Base-by-base conservation (phyloP, 2,797 vertebrate species). In the Xenopus petersii region DNA sequence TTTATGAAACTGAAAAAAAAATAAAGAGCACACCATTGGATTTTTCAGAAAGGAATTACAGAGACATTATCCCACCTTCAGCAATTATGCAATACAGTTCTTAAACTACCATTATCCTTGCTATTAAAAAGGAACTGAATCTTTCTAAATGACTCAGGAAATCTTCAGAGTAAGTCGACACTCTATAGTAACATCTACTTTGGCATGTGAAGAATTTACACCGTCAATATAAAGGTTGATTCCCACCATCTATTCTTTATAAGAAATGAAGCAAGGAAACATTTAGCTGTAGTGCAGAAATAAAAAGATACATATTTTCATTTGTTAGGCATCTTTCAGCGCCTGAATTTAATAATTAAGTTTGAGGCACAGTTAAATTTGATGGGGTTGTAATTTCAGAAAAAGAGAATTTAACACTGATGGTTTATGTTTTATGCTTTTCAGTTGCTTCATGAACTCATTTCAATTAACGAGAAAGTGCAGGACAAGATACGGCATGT, bases 281-380 rank as follows among this genome's bases (percentile, higher is more conserved):
- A 64, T n/a, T 56, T 56, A 56, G n/a, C 54, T 56, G 5, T 33
- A 33, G 11, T 64, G 15, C 36, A 46, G n/a, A n/a, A 5, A 21
- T 48, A 47, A 65, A 48, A 65, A 65, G 42, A 21, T 17, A 47
- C 63, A 21, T 48, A 47, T 46, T 65, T 65, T 65, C n/a, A 65
- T 65, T 47, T 42, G 42, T 47, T 47, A 48, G 8, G 63, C 16
- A 47, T 65, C 46, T n/a, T 48, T 47, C 4, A 17, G 42, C 42
- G 10, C 7, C 36, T 48, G 7, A 21, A 65, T n/a, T 65, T 65
- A 65, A 65, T 47, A 36, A 65, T 65, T 65, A 30, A 30, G 26
- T 56, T 56, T 56, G 16, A 56, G 4, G 54, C 54, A 16, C 9
- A 56, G 54, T 56, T 56, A 56, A 56, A 56, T 17, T 56, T 56